These are phyloP conservation scores for Chloropsis cyanopogon DNA, from an alignment of 2,113 vertebrate genomes.

Conservation along the genomic window DNA sequence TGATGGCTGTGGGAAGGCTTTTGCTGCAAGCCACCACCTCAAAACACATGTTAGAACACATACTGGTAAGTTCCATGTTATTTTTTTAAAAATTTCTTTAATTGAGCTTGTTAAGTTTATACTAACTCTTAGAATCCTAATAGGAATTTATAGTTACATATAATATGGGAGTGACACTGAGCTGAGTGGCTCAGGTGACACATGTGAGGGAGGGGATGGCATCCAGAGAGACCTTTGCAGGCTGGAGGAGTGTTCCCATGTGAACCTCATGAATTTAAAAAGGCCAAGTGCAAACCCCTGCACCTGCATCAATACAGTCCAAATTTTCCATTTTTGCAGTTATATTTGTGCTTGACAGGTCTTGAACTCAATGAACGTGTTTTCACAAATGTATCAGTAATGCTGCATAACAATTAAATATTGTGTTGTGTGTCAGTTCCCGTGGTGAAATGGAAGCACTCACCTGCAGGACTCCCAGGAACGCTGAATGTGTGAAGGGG, in stretches of 20 bases:
- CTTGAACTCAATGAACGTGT: background rate
- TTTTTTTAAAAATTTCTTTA: background rate
- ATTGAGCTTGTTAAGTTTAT: background rate
- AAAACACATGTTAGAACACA: conserved; percentile 98
- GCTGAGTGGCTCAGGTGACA: background rate
- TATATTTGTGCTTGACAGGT: background rate
- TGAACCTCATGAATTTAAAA: background rate
- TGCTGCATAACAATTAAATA: background rate
- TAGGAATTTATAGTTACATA: background rate
- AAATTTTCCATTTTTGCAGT: background rate
- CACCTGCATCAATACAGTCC: background rate
- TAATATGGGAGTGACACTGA: background rate
- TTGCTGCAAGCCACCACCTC: conserved; percentile 97
- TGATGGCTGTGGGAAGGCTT: conserved; percentile 96
- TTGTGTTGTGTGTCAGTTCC: background rate
- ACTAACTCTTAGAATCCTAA: background rate
- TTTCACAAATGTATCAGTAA: background rate
- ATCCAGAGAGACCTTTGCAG: background rate
- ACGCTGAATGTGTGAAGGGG: background rate
- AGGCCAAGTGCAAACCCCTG: background rate
- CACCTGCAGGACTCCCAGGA: background rate
- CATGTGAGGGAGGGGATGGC: background rate
- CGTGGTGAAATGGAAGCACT: background rate
- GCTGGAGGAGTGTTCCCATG: background rate
- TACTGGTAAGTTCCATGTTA: conserved; percentile 80